phyloP scores from a whole-genome alignment of 2,888 invertebrate genomes.

The Sphecodes monilicornis region DNA sequence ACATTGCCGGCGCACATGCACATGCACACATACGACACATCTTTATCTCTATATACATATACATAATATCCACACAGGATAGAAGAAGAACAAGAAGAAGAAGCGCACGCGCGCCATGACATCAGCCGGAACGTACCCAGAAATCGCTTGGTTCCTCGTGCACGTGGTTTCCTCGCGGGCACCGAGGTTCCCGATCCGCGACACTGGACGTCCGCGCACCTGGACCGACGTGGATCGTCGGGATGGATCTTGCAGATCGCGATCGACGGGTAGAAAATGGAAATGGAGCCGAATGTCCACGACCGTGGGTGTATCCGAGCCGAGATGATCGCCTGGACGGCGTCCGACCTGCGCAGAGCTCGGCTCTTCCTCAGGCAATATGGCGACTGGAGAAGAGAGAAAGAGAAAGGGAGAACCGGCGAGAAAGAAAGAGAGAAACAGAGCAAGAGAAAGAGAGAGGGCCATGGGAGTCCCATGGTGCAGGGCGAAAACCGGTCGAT shows the following conservation, averaged over 20 bases:
- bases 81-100: conserved; percentile 5
- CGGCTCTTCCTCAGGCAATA: conserved; percentile 68
- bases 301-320: conserved; percentile 64
- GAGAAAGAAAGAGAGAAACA: not conserved
- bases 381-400: conserved; percentile 68
- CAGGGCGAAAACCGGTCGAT: conserved; percentile 77
- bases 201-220: conserved; percentile 53
- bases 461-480: conserved; percentile 36
- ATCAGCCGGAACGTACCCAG: conserved; percentile 37
- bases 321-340: conserved; percentile 49
- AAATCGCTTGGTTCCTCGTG: conserved; percentile 30
- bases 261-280: conserved; percentile 22
- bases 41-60: not conserved
- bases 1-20: conserved; percentile 30
- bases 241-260: conserved; percentile 33
- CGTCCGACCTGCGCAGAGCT: conserved; percentile 71
- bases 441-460: not conserved
- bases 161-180: conserved; percentile 43
- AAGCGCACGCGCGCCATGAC: conserved; percentile 17
- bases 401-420: conserved; percentile 17
- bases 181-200: conserved; percentile 8
- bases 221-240: conserved; percentile 7
- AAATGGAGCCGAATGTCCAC: conserved; percentile 38
- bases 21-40: not conserved
- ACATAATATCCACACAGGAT: not conserved